Conservation (phyloP, 2,113 vertebrate genomes). For the Scortum barcoo region DNA sequence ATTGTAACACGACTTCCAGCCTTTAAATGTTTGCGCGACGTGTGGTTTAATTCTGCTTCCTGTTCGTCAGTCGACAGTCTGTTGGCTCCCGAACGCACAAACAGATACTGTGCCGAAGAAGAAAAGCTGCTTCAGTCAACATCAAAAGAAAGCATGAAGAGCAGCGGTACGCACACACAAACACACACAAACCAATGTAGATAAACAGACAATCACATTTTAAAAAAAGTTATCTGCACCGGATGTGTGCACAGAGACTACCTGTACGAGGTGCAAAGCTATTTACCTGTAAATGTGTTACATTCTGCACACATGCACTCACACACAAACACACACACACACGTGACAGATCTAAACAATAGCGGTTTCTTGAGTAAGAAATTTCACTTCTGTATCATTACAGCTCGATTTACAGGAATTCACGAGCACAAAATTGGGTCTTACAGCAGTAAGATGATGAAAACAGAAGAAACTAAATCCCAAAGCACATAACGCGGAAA, state of each 20-base stretch:
- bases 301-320: neutral
- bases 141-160: neutral
- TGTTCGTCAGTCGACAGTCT: neutral
- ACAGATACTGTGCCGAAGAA: neutral
- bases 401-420: conserved; percentile 33
- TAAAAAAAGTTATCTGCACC: neutral
- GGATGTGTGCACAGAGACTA: neutral
- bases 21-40: neutral
- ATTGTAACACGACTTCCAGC: neutral
- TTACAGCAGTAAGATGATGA: too few species aligned
- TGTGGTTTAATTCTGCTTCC: conserved; percentile 50
- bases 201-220: neutral
- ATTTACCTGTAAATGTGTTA: neutral
- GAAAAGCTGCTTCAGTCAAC: neutral
- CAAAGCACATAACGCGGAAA: neutral
- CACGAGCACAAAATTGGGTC: neutral
- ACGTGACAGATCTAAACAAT: neutral
- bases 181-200: neutral
- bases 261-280: conserved; percentile 37
- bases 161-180: neutral
- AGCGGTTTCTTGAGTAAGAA: conserved; percentile 3
- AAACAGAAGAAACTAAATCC: neutral
- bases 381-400: conserved; percentile 22
- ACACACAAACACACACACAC: neutral
- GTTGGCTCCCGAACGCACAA: conserved; percentile 6